Evolutionary conservation across 1,140 invertebrate genomes (phyloP).

Genomic region (Macrosteles quadrilineatus): DNA sequence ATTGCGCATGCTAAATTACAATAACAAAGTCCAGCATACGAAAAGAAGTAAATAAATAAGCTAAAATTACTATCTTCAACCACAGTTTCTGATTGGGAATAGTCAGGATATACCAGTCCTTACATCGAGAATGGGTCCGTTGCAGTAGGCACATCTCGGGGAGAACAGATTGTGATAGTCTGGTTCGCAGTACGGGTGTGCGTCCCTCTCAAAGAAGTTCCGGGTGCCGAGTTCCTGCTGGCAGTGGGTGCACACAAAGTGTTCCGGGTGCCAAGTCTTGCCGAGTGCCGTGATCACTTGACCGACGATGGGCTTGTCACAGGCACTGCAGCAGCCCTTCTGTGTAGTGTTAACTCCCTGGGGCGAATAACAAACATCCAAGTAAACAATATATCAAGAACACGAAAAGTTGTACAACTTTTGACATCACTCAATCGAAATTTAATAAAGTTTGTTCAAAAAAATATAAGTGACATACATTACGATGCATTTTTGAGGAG

Average conservation of each 20-base stretch:
- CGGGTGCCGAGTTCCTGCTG: conserved; percentile 93
- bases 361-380: neutral
- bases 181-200: conserved; percentile 94
- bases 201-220: conserved; percentile 98
- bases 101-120: no score
- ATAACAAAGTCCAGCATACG: no score
- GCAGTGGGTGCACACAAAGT: conserved; percentile 97
- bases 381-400: no score
- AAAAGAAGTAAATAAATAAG: no score
- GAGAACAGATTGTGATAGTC: conserved; percentile 99
- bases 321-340: conserved; percentile 97
- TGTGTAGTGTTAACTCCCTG: conserved; percentile 92
- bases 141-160: conserved; percentile 97
- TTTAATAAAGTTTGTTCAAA: no score
- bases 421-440: no score
- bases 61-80: no score
- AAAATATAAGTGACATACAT: no score
- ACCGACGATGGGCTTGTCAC: conserved; percentile 97
- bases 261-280: conserved; percentile 99
- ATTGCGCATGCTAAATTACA: no score
- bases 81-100: no score
- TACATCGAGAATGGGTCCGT: conserved; percentile 97
- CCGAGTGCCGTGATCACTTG: conserved; percentile 96
- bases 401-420: no score
- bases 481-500: no score